These are phyloP conservation scores for Epinotia nisella DNA, from an alignment of 2,888 invertebrate species.

Conservation along the genomic window DNA sequence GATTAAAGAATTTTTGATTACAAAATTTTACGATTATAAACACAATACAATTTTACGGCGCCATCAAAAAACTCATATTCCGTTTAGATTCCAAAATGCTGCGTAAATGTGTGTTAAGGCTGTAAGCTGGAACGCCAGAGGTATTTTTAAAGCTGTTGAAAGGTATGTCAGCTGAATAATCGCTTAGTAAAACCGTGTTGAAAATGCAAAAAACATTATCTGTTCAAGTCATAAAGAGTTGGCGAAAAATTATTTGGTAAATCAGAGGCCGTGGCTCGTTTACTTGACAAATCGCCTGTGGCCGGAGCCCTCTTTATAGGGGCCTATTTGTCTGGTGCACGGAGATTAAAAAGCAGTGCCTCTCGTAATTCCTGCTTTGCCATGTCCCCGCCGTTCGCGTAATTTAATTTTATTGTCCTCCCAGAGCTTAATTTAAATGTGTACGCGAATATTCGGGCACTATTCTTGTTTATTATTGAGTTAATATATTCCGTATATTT, in stretches of 20 bases:
- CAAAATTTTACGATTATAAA: conserved; percentile 40
- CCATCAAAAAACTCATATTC: conserved; percentile 41
- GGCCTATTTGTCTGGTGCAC: conserved; percentile 48
- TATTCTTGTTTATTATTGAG: conserved; percentile 44
- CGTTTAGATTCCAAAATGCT: conserved; percentile 15
- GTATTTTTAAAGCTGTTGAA: conserved; percentile 15
- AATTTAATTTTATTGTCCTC: conserved; percentile 49
- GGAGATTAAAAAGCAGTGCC: conserved; percentile 50
- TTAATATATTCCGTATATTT: conserved; percentile 45
- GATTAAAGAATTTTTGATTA: conserved; percentile 37
- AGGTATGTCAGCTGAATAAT: conserved; percentile 22
- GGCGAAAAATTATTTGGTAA: conserved; percentile 48
- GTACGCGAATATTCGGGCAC: conserved; percentile 44
- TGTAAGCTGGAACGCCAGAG: not conserved
- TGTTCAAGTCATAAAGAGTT: conserved; percentile 41
- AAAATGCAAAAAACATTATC: conserved; percentile 34
- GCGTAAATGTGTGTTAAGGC: conserved; percentile 8
- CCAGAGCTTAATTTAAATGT: conserved; percentile 48
- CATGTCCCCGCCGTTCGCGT: conserved; percentile 46
- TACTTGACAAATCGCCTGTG: conserved; percentile 49
- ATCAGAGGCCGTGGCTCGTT: conserved; percentile 48
- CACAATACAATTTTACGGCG: conserved; percentile 39
- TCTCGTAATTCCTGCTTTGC: conserved; percentile 47
- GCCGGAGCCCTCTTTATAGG: conserved; percentile 48
- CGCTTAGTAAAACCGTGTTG: conserved; percentile 31